A percentile compares a stretch with the other conserved stretches of the same genome.
Conservation (phyloP, 2,113 vertebrate genomes). For the Cervus canadensis region DNA sequence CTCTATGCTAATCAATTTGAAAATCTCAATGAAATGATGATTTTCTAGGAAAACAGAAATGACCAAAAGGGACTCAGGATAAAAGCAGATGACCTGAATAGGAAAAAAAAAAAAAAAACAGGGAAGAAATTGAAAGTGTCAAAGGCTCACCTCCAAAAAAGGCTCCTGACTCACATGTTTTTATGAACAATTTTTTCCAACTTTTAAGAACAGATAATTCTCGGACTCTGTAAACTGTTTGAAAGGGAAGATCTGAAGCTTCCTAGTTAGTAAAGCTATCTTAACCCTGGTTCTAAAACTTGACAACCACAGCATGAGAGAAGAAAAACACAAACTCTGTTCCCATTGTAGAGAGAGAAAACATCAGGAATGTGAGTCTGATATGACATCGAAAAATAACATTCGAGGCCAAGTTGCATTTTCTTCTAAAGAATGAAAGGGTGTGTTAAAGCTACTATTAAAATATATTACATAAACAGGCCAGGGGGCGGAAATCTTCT, state of each 20-base stretch:
- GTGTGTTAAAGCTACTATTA: background rate
- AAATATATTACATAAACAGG: background rate
- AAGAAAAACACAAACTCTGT: background rate
- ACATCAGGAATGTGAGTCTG: background rate
- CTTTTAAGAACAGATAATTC: conserved; percentile 52
- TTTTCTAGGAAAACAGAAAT: conserved; percentile 39
- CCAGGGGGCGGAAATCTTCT: background rate
- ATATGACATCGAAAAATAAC: background rate
- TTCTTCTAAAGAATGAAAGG: background rate
- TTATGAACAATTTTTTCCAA: conserved; percentile 52
- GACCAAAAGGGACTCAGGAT: background rate
- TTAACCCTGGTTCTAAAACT: conserved; percentile 5
- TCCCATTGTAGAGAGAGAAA: background rate
- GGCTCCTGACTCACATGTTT: conserved; percentile 4
- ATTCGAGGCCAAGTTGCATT: background rate
- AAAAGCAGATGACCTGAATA: background rate
- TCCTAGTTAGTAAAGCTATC: conserved; percentile 34
- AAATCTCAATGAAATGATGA: conserved; percentile 17
- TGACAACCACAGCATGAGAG: background rate
- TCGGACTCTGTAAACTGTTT: conserved; percentile 48
- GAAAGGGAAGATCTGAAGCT: conserved; percentile 34
- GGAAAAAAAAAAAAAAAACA: background rate
- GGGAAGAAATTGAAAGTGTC: background rate
- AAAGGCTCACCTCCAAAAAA: conserved; percentile 28
- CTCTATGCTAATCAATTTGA: background rate